Evolutionary conservation across 2,113 vertebrate species (phyloP), one percentile per base, ranked within the genome.

Genomic region (Cinclus cinclus): DNA sequence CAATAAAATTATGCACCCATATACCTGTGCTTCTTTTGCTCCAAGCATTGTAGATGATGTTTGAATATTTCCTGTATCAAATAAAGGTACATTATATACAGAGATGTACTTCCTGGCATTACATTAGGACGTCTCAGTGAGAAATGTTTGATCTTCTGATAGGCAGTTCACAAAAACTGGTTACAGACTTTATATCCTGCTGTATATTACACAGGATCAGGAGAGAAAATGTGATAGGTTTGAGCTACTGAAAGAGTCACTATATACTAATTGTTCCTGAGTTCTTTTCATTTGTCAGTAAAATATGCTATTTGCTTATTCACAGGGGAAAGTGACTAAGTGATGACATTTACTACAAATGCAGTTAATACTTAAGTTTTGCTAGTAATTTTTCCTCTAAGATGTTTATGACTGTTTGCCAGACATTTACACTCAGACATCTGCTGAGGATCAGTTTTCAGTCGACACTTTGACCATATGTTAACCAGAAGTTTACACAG

Each of bases 51-150:
- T 53, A 49, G 42, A 50, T 35, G 55, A 49, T 59, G 23, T 80
- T 50, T 80, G 87, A 92, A 74, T 88, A 91, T 91, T 96, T 96
- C 50, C 78, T 55, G 41, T 86, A 78, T 88, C 69, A 87, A 79
- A 78, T 58, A 89, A 94, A 80, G n/a, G 50, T 76, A 73, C 35
- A 21, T 11, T 84, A 21, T 49, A 75, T 89, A 53, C 8, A 37
- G 83, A 74, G 15, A 87, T 15, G 12, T 81, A 80, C 47, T 82
- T 89, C 37, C 49, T 63, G 47, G 76, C 50, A 63, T 94, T 94
- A 67, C 67, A 80, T 76, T 88, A 79, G 63, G 75, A 94, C 79
- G 46, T 94, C 33, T 68, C 50, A 59, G 78, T 55, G 67, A 90
- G 49, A 94, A 87, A 59, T 80, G 67, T 79, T 94, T 94, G 75